Evolutionary conservation across 1,140 invertebrate genomes (phyloP).

Genomic region (Drosophila bocki): DNA sequence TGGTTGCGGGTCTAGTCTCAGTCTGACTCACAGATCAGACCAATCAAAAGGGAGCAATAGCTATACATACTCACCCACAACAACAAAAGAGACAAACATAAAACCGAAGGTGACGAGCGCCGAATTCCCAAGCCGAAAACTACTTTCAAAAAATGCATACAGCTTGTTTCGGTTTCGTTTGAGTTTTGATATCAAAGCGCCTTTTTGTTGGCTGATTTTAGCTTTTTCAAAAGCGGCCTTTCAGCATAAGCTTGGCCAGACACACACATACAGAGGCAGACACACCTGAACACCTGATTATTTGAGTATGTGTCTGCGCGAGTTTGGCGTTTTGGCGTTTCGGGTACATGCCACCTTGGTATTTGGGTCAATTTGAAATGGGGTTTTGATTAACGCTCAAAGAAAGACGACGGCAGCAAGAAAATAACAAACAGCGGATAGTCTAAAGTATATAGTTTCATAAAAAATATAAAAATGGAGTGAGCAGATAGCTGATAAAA

Average conservation of each 20-base stretch:
- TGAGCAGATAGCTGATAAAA: not conserved
- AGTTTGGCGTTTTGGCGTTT: conserved; percentile 52
- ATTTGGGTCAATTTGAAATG: conserved; percentile 79
- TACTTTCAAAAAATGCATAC: conserved; percentile 75
- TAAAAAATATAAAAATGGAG: conserved; percentile 6
- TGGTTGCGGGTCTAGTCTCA: conserved; percentile 25
- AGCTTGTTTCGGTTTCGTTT: conserved; percentile 62
- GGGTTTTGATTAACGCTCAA: conserved; percentile 66
- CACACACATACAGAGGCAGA: conserved; percentile 22
- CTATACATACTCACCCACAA: conserved; percentile 9
- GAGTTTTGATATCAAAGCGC: conserved; percentile 55
- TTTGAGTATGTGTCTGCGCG: conserved; percentile 26
- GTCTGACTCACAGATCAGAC: conserved; percentile 53
- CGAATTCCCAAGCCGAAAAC: conserved; percentile 50
- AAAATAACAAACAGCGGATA: conserved; percentile 19
- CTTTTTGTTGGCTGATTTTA: conserved; percentile 58
- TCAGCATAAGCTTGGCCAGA: conserved; percentile 51
- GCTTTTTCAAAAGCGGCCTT: conserved; percentile 55
- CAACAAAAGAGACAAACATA: conserved; percentile 18
- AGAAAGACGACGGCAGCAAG: conserved; percentile 22
- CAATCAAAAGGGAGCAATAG: conserved; percentile 39
- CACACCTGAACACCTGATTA: conserved; percentile 59
- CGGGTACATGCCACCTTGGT: conserved; percentile 72
- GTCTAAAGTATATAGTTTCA: not conserved
- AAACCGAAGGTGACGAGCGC: conserved; percentile 50